phyloP scores from a whole-genome alignment of 64 coral and sea anemone genomes.

The Montipora sp. region DNA sequence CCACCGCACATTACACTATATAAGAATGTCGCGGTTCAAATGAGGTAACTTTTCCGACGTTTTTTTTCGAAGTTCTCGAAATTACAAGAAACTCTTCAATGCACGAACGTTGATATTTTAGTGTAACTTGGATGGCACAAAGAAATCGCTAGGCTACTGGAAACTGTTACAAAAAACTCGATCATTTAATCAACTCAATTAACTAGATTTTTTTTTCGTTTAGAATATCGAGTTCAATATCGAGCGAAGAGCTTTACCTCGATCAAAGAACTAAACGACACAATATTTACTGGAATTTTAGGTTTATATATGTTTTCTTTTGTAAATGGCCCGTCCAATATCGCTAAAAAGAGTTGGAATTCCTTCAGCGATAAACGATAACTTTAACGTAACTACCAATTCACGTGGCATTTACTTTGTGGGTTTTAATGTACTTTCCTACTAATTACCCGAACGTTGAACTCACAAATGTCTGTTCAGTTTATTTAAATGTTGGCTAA shows the following conservation, averaged over 20 bases:
- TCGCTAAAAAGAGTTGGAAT: slow-evolving; percentile 12
- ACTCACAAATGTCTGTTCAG: too few relatives aligned
- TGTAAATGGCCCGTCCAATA: slow-evolving; percentile 16
- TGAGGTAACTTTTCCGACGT: background rate
- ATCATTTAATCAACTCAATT: slow-evolving; percentile 28
- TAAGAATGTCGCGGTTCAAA: background rate
- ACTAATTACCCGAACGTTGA: too few relatives aligned
- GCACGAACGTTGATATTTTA: background rate
- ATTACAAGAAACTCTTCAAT: background rate
- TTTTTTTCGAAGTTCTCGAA: background rate
- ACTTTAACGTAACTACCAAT: slow-evolving; percentile 5
- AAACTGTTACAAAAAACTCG: slow-evolving; percentile 39
- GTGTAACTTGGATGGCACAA: background rate
- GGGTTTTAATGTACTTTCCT: background rate
- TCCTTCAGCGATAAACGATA: slow-evolving; percentile 23
- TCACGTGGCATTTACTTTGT: background rate
- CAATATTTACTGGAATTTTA: slow-evolving; percentile 28
- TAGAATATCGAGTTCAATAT: slow-evolving; percentile 37
- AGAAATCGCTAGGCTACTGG: background rate
- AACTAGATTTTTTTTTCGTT: slow-evolving; percentile 13
- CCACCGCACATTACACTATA: slow-evolving; percentile 11
- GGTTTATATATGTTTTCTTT: slow-evolving; percentile 36
- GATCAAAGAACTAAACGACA: background rate
- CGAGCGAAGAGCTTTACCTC: background rate
- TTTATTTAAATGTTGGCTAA: too few relatives aligned